Evolutionary conservation across 2,113 vertebrate species (phyloP).

Genomic region (Cnemophilus loriae): DNA sequence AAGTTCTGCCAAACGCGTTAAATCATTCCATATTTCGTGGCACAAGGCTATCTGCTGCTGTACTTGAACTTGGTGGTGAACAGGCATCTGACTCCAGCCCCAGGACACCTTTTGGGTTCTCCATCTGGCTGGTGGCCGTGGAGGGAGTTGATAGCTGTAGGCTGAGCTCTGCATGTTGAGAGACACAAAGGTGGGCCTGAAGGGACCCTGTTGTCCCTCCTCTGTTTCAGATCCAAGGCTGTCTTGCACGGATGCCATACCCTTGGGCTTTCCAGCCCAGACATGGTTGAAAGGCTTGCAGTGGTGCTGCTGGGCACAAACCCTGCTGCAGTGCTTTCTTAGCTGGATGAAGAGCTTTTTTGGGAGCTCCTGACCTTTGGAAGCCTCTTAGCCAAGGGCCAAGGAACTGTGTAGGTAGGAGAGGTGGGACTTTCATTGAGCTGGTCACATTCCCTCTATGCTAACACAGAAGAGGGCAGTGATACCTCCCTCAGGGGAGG

Average conservation of each 20-base stretch:
- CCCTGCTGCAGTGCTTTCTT: background rate
- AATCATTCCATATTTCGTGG: background rate
- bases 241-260: background rate
- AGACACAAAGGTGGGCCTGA: background rate
- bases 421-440: accelerated
- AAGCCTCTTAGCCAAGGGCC: background rate
- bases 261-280: background rate
- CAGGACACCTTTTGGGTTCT: background rate
- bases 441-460: background rate
- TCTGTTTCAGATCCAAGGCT: background rate
- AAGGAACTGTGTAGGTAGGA: background rate
- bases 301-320: accelerated
- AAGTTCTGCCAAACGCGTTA: background rate
- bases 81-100: background rate
- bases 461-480: background rate
- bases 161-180: background rate
- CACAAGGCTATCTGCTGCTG: background rate
- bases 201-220: background rate
- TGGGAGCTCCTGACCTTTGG: background rate
- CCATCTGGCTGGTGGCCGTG: background rate
- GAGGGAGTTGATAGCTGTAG: background rate
- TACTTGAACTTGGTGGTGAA: background rate
- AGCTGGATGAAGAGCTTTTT: background rate
- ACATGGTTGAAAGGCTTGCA: background rate
- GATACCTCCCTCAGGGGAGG: background rate